Evolutionary conservation across 2,113 vertebrate genomes (phyloP), one percentile per base, ranked within the genome.

Genomic region (Furnarius figulus): DNA sequence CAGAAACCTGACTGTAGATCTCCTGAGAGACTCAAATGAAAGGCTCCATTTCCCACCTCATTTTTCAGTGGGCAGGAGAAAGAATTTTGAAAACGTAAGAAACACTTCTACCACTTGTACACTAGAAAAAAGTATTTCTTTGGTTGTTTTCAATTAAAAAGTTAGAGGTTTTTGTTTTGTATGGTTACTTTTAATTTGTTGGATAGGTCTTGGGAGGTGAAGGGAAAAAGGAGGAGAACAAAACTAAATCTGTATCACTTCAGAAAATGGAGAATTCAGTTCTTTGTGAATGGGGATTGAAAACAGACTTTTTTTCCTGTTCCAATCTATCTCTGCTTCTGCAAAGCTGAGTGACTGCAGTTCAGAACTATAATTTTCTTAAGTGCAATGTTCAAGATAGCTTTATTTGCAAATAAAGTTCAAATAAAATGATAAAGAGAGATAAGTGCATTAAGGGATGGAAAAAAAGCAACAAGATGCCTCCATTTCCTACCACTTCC

Each of bases 401-500:
- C 33, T 96, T 92, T 85, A 86, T 89, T 71, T 91, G 52, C 65
- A 91, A 90, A 78, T 22, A 77, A 53, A 90, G 16, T 81, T 93
- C n/a, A 84, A 84, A 86, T n/a, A 66, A 84, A 84, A 76, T 52
- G n/a, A 59, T 5, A 85, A 27, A 92, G n/a, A 85, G 40, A 78
- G 52, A 30, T 31, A 92, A 91, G 39, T 86, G 59, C 55, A 78
- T 88, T 66, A 80, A 14, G 14, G 30, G 27, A 81, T 78, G 33
- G 1, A 35, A 68, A 86, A 65, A 71, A 62, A 12, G 30, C 78
- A 79, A 37, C 35, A 81, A 89, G 74, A 83, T 63, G 62, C 79
- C 70, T 96, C 73, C 50, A 66, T 89, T 95, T 95, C 89, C 77
- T 76, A 61, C 87, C 77, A 80, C 89, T 90, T 96, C 89, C 88